Base-by-base conservation (phyloP, 2,113 vertebrate species). In the Aegotheles bennettii region DNA sequence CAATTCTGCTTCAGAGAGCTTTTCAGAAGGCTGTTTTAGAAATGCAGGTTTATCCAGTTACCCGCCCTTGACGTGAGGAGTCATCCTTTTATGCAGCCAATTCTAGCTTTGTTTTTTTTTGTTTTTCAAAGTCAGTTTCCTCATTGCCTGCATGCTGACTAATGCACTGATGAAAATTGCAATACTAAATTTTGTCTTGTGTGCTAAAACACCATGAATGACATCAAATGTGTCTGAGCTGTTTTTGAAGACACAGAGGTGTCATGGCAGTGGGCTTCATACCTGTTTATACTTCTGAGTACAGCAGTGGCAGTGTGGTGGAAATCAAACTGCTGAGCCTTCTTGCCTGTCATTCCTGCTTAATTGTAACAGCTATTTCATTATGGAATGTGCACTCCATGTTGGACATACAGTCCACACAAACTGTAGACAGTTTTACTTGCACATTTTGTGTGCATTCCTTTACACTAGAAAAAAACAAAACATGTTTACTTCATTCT, bases 31-130 rank as follows among this genome's bases (percentile, higher is more conserved):
- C 83, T 77, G 11, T 47, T 91, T 90, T 95, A 90, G 95, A 97
- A 96, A 81, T 92, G 85, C 93, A 95, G 95, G 96, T 97, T 95
- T 97, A 93, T 97, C 96, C 85, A 75, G 95, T 95, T 95, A 93
- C 85, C 53, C 3, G 0, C 79, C 84, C 82, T 92, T 94, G 75
- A 83, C 26, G 13, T 20, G 76, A 74, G 82, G 54, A 93, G 16
- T 77, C 42, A 43, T 87, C 64, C 47, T 59, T 70, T 80, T n/a
- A 40, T 3, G 9, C 68, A 74, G 45, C 50, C 67, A 59, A 2
- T 80, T 85, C 50, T 69, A 43, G 15, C 35, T 84, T 47, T 75
- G 1, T 29, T 56, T 59, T 57, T 64, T 45, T 5, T 15, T 2
- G 40, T 60, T 64, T 81, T 68, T 56, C 48, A 23, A 20, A 76